These are phyloP conservation scores for Lasioglossum pauxillum DNA, from an alignment of 2,888 invertebrate species.

Conservation along the genomic window DNA sequence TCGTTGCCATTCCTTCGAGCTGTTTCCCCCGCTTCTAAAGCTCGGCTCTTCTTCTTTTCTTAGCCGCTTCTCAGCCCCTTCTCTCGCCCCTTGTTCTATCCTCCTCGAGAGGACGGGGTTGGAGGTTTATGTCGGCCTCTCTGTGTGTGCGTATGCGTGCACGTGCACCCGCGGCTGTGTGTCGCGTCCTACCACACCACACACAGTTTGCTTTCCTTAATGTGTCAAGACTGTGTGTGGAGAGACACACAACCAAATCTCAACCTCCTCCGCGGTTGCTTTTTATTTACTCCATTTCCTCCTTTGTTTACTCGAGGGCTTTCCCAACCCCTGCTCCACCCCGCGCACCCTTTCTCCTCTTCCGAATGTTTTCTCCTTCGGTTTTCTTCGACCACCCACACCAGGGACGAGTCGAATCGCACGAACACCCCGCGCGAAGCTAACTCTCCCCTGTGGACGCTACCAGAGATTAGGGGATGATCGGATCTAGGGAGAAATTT, in stretches of 20 bases:
- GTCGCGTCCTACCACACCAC: background rate
- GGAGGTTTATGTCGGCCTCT: slow-evolving; percentile 25
- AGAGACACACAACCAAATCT: slow-evolving; percentile 51
- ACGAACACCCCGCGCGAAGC: slow-evolving; percentile 43
- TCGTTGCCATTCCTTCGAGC: background rate
- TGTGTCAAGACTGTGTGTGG: slow-evolving; percentile 40
- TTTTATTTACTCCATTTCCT: slow-evolving; percentile 82
- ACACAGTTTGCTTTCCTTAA: slow-evolving; percentile 50
- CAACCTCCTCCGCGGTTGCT: slow-evolving; percentile 73
- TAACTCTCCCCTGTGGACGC: slow-evolving; percentile 38
- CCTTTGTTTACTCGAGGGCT: slow-evolving; percentile 80
- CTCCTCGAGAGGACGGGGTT: background rate
- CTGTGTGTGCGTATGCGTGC: background rate
- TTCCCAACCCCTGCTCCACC: slow-evolving; percentile 35
- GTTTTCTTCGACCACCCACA: slow-evolving; percentile 27
- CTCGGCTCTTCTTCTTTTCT: slow-evolving; percentile 32
- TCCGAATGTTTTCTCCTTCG: slow-evolving; percentile 27
- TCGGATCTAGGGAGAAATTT: slow-evolving; percentile 50
- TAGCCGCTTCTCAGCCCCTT: slow-evolving; percentile 4
- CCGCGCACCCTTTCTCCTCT: slow-evolving; percentile 5
- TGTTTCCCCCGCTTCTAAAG: slow-evolving; percentile 6
- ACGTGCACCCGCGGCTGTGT: background rate
- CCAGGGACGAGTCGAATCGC: slow-evolving; percentile 60
- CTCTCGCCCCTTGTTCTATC: background rate
- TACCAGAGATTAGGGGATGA: slow-evolving; percentile 72